A percentile compares a stretch with the other conserved stretches of the same genome.
Conservation (phyloP, 1,140 invertebrate species). For the Drosophila sproati region DNA sequence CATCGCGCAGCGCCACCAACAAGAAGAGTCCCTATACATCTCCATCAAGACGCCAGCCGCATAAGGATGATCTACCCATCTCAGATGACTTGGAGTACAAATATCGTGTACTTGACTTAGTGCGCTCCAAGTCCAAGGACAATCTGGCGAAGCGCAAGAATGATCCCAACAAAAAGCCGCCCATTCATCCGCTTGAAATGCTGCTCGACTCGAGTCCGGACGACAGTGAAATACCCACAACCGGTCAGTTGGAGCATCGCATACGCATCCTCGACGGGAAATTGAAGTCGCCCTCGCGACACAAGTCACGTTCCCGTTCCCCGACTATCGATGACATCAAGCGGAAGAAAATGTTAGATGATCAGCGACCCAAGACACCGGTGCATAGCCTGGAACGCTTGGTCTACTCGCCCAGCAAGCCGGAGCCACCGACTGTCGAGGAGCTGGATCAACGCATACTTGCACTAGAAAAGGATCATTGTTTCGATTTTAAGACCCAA, state of each 20-base stretch:
- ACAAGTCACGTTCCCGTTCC: conserved; percentile 67
- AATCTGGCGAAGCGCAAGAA: conserved; percentile 56
- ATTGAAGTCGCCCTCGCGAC: conserved; percentile 49
- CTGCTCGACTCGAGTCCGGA: conserved; percentile 76
- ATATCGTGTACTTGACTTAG: conserved; percentile 71
- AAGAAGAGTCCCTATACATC: conserved; percentile 59
- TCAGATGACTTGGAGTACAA: conserved; percentile 76
- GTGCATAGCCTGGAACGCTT: conserved; percentile 67
- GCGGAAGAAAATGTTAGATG: conserved; percentile 61
- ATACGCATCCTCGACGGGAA: conserved; percentile 73
- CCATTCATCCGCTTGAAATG: conserved; percentile 80
- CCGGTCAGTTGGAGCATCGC: conserved; percentile 75
- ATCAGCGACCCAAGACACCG: conserved; percentile 59
- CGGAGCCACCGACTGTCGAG: conserved; percentile 71
- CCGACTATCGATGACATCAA: conserved; percentile 74
- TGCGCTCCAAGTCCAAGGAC: conserved; percentile 75
- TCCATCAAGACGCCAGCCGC: conserved; percentile 49
- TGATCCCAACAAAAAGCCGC: conserved; percentile 65
- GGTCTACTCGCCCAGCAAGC: conserved; percentile 55
- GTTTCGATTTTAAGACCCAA: conserved; percentile 80
- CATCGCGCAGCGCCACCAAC: conserved; percentile 34
- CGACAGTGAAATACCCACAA: conserved; percentile 69
- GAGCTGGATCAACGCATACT: conserved; percentile 73
- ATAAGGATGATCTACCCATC: conserved; percentile 61
- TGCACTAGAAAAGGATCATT: conserved; percentile 69